These are phyloP conservation scores for Cladopsammia gracilis DNA, from an alignment of 64 coral and sea anemone genomes.

Conservation along the genomic window DNA sequence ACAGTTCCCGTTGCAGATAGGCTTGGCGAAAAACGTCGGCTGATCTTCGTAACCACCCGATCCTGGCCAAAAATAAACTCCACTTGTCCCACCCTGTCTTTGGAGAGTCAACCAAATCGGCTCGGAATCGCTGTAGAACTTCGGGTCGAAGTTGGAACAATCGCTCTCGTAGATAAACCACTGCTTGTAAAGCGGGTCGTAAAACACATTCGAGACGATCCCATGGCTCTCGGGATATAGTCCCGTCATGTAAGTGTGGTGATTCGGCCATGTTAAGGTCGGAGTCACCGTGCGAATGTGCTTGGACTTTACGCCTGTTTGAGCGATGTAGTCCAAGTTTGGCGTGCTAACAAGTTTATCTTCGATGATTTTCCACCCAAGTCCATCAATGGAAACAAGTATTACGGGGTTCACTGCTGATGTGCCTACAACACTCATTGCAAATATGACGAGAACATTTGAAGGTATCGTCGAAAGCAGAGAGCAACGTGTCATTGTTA, in stretches of 20 bases:
- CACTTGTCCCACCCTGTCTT: constrained; percentile 53
- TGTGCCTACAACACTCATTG: too few species aligned
- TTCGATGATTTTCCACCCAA: constrained; percentile 55
- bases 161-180: constrained; percentile 48
- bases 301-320: constrained; percentile 52
- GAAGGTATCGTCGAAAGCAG: too few species aligned
- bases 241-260: constrained; percentile 54
- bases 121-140: constrained; percentile 88
- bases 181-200: constrained; percentile 70
- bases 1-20: constrained; percentile 55
- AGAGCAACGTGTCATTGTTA: too few species aligned
- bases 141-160: constrained; percentile 82
- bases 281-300: constrained; percentile 49
- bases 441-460: too few species aligned
- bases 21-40: constrained; percentile 52
- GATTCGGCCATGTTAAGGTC: constrained; percentile 47
- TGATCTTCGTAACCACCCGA: constrained; percentile 50
- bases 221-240: constrained; percentile 84
- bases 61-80: constrained; percentile 82
- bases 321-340: constrained; percentile 67
- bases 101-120: constrained; percentile 80
- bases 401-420: too few species aligned
- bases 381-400: constrained; percentile 59
- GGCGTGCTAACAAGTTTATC: constrained; percentile 40
- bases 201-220: constrained; percentile 72